These are phyloP conservation scores for Drosophila pseudoobscura DNA, from an alignment of 1,140 invertebrate species.

Conservation along the genomic window DNA sequence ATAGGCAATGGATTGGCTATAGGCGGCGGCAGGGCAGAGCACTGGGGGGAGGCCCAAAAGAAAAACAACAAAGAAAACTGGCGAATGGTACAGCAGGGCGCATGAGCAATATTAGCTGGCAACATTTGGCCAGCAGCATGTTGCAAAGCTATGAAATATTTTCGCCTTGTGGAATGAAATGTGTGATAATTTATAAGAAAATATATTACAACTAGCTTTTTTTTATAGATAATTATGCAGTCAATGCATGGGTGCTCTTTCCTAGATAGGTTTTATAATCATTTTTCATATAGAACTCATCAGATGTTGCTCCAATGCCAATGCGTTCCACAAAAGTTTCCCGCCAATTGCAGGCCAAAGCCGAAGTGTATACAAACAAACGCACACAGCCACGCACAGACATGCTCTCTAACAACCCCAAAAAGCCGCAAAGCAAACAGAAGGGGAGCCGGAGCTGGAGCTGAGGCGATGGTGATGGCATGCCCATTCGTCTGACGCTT, in stretches of 20 bases:
- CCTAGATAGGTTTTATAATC: background rate
- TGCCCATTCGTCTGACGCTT: slow-evolving; percentile 31
- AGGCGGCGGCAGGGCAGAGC: background rate
- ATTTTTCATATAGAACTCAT: slow-evolving; percentile 1
- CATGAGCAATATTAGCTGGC: slow-evolving; percentile 62
- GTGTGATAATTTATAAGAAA: background rate
- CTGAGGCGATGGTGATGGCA: slow-evolving; percentile 23
- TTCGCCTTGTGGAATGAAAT: background rate
- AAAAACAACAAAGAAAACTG: slow-evolving; percentile 66
- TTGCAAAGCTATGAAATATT: slow-evolving; percentile 35
- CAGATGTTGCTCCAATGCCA: slow-evolving; percentile 42
- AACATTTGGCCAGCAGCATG: slow-evolving; percentile 62
- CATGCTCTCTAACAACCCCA: slow-evolving; percentile 68
- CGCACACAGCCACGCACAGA: slow-evolving; percentile 36
- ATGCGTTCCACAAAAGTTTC: slow-evolving; percentile 75
- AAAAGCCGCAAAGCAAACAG: slow-evolving; percentile 75
- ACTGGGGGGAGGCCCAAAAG: slow-evolving; percentile 18
- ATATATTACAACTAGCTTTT: background rate
- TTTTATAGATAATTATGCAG: background rate
- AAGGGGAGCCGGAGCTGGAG: slow-evolving; percentile 20
- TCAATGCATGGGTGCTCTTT: background rate
- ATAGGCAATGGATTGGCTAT: slow-evolving; percentile 52
- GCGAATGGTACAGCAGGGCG: slow-evolving; percentile 58
- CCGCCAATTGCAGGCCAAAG: slow-evolving; percentile 80
- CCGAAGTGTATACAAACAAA: slow-evolving; percentile 71